phyloP scores from a whole-genome alignment of 1,140 invertebrate genomes.

The Theocolax elegans region DNA sequence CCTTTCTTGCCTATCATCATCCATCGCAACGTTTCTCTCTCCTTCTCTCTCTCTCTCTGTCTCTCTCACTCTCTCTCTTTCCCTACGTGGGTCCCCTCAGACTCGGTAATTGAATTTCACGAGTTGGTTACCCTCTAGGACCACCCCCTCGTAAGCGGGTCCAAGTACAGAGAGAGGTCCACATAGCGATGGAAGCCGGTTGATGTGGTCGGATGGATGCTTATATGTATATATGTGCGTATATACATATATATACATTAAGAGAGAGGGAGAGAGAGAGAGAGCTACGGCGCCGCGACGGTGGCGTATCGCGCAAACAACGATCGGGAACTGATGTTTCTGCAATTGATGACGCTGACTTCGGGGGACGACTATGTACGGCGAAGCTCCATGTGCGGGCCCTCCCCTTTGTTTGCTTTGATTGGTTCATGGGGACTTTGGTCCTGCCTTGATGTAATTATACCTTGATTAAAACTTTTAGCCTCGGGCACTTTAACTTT shows the following conservation, averaged over 20 bases:
- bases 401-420: constrained; percentile 11
- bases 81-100: constrained; percentile 53
- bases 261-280: background rate
- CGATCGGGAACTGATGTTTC: constrained; percentile 37
- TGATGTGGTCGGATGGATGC: background rate
- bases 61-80: constrained; percentile 39
- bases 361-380: background rate
- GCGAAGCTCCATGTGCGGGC: background rate
- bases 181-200: no score
- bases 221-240: background rate
- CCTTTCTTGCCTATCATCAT: constrained; percentile 26
- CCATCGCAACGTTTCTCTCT: constrained; percentile 12
- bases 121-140: constrained; percentile 67
- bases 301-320: constrained; percentile 19
- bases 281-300: background rate
- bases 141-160: constrained; percentile 44
- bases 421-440: constrained; percentile 31
- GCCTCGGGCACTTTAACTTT: no score
- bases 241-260: background rate
- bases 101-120: constrained; percentile 68
- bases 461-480: background rate
- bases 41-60: constrained; percentile 10
- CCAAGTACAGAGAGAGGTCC: no score
- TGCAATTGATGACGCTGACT: constrained; percentile 38
- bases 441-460: constrained; percentile 7